Evolutionary conservation across 2,113 vertebrate genomes (phyloP).

Genomic region (Bufo bufo): DNA sequence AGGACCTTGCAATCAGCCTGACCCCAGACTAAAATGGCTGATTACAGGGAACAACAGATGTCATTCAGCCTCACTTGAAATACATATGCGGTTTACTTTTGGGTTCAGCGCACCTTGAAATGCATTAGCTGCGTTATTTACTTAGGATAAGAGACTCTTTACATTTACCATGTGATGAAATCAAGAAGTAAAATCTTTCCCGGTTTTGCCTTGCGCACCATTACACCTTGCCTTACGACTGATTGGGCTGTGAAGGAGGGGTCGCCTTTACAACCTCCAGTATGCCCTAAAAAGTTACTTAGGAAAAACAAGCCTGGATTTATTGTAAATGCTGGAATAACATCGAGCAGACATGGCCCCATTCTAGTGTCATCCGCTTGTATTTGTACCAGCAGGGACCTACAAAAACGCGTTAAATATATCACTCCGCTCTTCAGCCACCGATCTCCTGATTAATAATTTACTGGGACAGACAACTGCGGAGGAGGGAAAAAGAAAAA

Average conservation of each 20-base stretch:
- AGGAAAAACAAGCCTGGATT: background rate
- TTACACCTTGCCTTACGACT: background rate
- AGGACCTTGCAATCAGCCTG: background rate
- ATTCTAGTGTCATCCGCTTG: constrained; percentile 13
- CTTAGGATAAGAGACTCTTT: background rate
- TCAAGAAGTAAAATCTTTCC: background rate
- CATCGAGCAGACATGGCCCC: background rate
- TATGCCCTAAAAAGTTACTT: background rate
- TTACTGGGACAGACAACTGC: constrained; percentile 55
- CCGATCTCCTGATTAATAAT: constrained; percentile 57
- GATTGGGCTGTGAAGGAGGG: background rate
- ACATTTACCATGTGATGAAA: background rate
- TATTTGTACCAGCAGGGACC: constrained; percentile 27
- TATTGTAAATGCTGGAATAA: background rate
- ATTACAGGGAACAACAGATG: background rate
- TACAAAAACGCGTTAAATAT: constrained; percentile 40
- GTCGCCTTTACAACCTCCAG: background rate
- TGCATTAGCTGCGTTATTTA: background rate
- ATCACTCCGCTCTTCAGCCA: constrained; percentile 50
- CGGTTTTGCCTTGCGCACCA: no score
- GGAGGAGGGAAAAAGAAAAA: constrained; percentile 49
- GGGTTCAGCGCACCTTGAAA: background rate
- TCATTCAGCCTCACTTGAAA: background rate
- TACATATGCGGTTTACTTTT: background rate
- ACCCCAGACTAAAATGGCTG: background rate